Evolutionary conservation across 2,113 vertebrate species (phyloP).

Genomic region (Elanus axillaris): DNA sequence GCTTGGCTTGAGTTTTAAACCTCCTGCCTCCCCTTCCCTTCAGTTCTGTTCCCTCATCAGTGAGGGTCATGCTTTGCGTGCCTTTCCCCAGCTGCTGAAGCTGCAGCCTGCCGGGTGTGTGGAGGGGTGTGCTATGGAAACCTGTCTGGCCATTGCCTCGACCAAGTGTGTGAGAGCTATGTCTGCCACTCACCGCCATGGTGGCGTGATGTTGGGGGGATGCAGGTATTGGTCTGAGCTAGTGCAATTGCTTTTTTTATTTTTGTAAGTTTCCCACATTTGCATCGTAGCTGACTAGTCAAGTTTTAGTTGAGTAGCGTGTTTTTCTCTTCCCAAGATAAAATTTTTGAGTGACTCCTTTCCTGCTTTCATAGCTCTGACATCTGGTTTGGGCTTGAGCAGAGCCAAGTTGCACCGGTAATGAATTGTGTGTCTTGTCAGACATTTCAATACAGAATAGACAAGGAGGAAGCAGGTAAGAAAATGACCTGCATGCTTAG

Average conservation of each 20-base stretch:
- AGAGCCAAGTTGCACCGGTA: background rate
- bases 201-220: background rate
- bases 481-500: background rate
- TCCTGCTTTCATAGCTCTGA: background rate
- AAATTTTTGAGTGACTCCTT: background rate
- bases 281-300: background rate
- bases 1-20: background rate
- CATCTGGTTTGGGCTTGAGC: background rate
- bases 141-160: fast-evolving
- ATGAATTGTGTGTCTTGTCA: background rate
- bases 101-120: background rate
- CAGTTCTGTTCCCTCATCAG: background rate
- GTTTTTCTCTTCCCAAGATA: background rate
- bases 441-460: background rate
- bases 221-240: background rate
- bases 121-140: background rate
- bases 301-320: background rate
- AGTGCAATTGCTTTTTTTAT: background rate
- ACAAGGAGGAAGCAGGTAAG: background rate
- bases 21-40: background rate
- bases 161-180: fast-evolving
- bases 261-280: background rate
- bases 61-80: background rate
- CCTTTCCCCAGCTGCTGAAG: background rate
- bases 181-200: fast-evolving